Evolutionary conservation across 2,888 invertebrate species (phyloP), one percentile per base, ranked within the genome.

Genomic region (Lycaena phlaeas): DNA sequence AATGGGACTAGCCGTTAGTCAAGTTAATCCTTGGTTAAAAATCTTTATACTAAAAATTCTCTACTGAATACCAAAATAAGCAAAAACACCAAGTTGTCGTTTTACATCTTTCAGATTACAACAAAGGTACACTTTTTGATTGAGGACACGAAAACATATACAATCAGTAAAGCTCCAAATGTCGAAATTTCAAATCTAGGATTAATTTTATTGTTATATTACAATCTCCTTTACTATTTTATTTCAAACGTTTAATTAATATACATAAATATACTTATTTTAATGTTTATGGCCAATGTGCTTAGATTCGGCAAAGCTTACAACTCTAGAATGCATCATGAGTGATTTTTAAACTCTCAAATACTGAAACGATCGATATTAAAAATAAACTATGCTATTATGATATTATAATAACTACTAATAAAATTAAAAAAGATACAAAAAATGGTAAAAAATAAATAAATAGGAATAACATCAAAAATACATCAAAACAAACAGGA

Each of bases 391-490:
- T 57, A 60, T 55, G 55, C 56, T 59, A 60, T 52, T 43, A 53
- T 54, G 56, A 57, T 56, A 57, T 54, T 52, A 42, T 59, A 56
- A 58, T 51, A 49, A 52, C 49, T 40, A 49, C 49, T 49, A 17
- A 60, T n/a, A n/a, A 57, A 52, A 50, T 61, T 65, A 62, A 67
- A 62, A 77, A 77, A 71, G 61, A 69, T 74, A 76, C 65, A 77
- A 78, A 77, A n/a, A 62, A 57, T 43, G 61, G 68, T 74, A 76
- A 66, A 73, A 78, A 74, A 73, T 68, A 71, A 67, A 65, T 67
- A 66, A 73, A 72, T 77, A 77, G 68, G 67, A 73, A 71, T 72
- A 69, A 73, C 59, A 62, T 70, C 54, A 69, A 77, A 75, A 78
- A 71, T 69, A 77, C 65, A 68, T 74, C 68, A 61, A 75, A 75